These are phyloP conservation scores for Cerastis rubricosa DNA, from an alignment of 2,888 invertebrate genomes.

Conservation along the genomic window DNA sequence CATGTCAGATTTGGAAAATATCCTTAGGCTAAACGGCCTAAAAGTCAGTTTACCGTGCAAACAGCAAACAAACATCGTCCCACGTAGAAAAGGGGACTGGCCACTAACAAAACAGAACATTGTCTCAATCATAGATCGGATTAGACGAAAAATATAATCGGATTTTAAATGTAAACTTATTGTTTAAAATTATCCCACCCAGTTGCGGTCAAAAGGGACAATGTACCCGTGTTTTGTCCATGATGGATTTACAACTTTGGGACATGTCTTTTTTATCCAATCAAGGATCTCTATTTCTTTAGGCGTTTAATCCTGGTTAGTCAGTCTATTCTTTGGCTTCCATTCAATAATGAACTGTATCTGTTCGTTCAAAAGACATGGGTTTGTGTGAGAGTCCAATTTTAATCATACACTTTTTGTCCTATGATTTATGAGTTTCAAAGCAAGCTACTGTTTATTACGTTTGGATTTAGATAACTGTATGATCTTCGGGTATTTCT, in stretches of 20 bases:
- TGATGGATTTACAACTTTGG: slow-evolving; percentile 66
- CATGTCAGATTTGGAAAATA: slow-evolving; percentile 45
- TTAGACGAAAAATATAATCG: slow-evolving; percentile 81
- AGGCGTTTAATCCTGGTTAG: slow-evolving; percentile 46
- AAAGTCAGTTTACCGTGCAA: slow-evolving; percentile 60
- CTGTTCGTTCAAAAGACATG: neutral
- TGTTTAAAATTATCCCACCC: slow-evolving; percentile 82
- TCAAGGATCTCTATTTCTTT: slow-evolving; percentile 53
- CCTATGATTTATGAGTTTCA: slow-evolving; percentile 60
- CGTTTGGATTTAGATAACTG: slow-evolving; percentile 55
- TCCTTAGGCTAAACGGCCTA: slow-evolving; percentile 39
- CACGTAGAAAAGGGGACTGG: slow-evolving; percentile 73
- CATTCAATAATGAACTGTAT: slow-evolving; percentile 40
- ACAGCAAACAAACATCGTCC: slow-evolving; percentile 62
- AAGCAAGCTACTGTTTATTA: slow-evolving; percentile 65
- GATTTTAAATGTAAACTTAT: slow-evolving; percentile 85
- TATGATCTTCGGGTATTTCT: slow-evolving; percentile 30
- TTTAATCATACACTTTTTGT: slow-evolving; percentile 45
- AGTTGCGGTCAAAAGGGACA: slow-evolving; percentile 65
- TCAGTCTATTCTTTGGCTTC: neutral
- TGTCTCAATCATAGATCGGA: slow-evolving; percentile 75
- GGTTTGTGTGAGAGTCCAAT: slow-evolving; percentile 9
- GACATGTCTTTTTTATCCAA: slow-evolving; percentile 63
- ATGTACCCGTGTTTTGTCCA: slow-evolving; percentile 59
- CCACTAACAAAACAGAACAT: slow-evolving; percentile 76